Base-by-base conservation (phyloP, 2,113 vertebrate genomes). In the Hemiscyllium ocellatum region DNA sequence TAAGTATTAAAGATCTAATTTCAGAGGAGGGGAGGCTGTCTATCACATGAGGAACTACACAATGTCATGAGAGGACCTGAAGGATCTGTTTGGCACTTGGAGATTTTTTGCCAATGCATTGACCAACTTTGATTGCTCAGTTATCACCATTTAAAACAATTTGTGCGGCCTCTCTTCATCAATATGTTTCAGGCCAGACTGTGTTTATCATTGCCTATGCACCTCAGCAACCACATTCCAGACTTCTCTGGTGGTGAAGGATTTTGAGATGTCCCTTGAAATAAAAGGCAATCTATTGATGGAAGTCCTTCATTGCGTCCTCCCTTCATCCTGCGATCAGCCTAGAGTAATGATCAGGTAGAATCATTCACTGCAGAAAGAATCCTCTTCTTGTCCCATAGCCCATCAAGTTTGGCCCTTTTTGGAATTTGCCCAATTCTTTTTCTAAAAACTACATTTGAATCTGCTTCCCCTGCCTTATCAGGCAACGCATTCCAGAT, bases 341-440 rank as follows among this genome's bases (percentile, higher is more conserved):
- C 12, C n/a, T 17, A 83, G n/a, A 19, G n/a, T 29, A 83, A 42
- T 42, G 3, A 15, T 42, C n/a, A 42, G 42, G 42, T 80, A 20
- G n/a, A 80, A 19, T 37, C 33, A 29, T 72, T 29, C 70, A 72
- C 1, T 29, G 17, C 78, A 80, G 78, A 19, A 17, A 12, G 2
- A 80, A 37, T 13, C n/a, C 13, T 17, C 17, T 52, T 90, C 87
- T 33, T 61, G 15, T 26, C 50, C 87, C 29, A 12, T 61, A 26
- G 4, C 85, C 7, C 50, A 24, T 7, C 47, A 87, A 29, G 17
- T 22, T 24, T 61, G 2, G 33, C 52, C 3, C 87, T 29, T 90
- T 50, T 1, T 4, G 2, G 12, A 2, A 15, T 0, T 0, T 15
- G 17, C 17, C 29, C 15, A 19, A 65, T 20, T n/a, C 12, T 15